phyloP scores from a whole-genome alignment of 2,888 invertebrate genomes.

The Drosophila paramelanica region DNA sequence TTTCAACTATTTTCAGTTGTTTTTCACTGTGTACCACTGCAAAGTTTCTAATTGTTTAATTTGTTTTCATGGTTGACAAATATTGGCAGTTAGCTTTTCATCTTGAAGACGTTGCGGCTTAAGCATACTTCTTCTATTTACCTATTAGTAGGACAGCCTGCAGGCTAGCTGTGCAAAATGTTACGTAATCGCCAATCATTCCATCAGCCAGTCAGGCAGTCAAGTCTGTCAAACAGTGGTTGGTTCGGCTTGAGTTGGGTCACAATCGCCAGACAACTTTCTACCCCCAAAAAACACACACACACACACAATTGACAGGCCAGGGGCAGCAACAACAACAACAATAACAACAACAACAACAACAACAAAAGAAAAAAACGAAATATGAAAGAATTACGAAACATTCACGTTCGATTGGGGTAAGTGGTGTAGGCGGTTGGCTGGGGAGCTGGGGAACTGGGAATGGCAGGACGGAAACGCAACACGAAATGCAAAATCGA shows the following conservation, averaged over 20 bases:
- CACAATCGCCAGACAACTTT: conserved; percentile 10
- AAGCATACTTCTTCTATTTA: conserved; percentile 1
- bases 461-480: conserved; percentile 19
- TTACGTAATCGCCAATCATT: conserved; percentile 66
- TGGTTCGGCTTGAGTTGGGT: conserved; percentile 46
- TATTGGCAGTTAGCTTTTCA: background rate
- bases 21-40: background rate
- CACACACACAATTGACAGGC: conserved; percentile 22
- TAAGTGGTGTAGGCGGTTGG: background rate
- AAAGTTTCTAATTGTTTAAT: background rate
- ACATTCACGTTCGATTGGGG: conserved; percentile 19
- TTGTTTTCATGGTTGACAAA: background rate
- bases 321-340: conserved; percentile 1
- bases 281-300: conserved; percentile 8
- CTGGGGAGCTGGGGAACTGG: background rate
- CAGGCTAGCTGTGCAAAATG: conserved; percentile 15
- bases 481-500: conserved; percentile 70
- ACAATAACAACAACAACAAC: background rate
- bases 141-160: conserved; percentile 4
- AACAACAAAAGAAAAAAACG: background rate
- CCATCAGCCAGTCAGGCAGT: conserved; percentile 62
- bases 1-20: too few species aligned
- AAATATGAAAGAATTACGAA: conserved; percentile 42
- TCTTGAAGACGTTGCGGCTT: background rate
- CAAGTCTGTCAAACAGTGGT: conserved; percentile 21